Percentiles rank a stretch among this genome's conserved stretches.
Evolutionary conservation across 1,140 invertebrate genomes (phyloP).

Genomic region (Heliconius hermathena): DNA sequence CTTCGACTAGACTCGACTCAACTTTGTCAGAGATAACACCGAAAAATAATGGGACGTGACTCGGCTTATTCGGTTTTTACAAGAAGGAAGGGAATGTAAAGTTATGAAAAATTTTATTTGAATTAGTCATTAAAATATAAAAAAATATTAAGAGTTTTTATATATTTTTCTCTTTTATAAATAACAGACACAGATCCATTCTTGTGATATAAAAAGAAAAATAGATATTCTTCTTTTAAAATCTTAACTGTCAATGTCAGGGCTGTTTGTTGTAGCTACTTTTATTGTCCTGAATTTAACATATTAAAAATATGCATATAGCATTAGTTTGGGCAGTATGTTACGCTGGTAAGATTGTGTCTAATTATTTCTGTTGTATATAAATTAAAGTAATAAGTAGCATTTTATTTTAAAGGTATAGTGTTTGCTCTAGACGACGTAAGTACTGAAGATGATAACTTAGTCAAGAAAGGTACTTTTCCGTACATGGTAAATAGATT

Average conservation of each 20-base stretch:
- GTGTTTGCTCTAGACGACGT: constrained; percentile 32
- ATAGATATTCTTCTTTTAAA: constrained; percentile 70
- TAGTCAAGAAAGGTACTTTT: constrained; percentile 57
- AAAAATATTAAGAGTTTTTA: constrained; percentile 20
- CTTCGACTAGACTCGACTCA: constrained; percentile 66
- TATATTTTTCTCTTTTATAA: constrained; percentile 3
- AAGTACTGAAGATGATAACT: constrained; percentile 50
- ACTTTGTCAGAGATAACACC: constrained; percentile 76
- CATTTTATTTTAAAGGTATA: neutral
- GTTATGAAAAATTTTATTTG: constrained; percentile 42
- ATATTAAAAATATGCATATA: constrained; percentile 14
- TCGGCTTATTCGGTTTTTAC: constrained; percentile 73
- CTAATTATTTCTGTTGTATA: neutral
- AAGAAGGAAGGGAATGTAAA: constrained; percentile 54
- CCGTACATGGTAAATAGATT: constrained; percentile 61
- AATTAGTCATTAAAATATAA: constrained; percentile 17
- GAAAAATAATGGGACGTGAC: constrained; percentile 78
- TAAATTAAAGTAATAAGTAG: neutral
- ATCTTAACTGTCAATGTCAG: constrained; percentile 50
- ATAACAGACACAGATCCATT: neutral
- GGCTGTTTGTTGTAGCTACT: constrained; percentile 42
- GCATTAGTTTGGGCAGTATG: neutral
- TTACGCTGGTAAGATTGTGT: constrained; percentile 47
- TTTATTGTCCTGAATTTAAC: neutral
- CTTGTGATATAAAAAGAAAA: constrained; percentile 24